A percentile compares a stretch with the other conserved stretches of the same genome.
Conservation (phyloP, 2,888 invertebrate species). For the Melangyna quadrimaculata region DNA sequence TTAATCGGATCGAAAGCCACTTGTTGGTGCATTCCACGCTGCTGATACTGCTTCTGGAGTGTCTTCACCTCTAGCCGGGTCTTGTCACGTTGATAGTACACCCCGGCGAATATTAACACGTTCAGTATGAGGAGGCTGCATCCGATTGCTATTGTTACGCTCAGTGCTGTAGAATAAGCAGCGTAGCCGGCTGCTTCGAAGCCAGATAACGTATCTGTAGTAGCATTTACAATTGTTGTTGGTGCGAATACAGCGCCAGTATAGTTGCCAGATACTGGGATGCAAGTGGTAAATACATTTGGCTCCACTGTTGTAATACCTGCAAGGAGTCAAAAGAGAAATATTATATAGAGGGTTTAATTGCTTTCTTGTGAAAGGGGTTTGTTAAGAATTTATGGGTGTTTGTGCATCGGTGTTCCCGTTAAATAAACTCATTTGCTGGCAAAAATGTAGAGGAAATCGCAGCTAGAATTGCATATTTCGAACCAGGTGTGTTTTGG, state of each 20-base stretch:
- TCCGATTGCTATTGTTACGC: constrained; percentile 96
- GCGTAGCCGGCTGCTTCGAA: constrained; percentile 93
- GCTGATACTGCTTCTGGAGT: constrained; percentile 87
- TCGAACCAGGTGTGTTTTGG: neutral
- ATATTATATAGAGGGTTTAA: constrained; percentile 27
- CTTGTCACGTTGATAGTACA: constrained; percentile 95
- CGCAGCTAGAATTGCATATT: neutral
- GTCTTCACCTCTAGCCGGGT: constrained; percentile 90
- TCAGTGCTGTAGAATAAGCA: constrained; percentile 94
- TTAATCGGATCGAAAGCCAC: constrained; percentile 86
- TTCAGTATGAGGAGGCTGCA: constrained; percentile 95
- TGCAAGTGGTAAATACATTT: constrained; percentile 82
- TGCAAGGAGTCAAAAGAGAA: constrained; percentile 69
- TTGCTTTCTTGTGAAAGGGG: constrained; percentile 15
- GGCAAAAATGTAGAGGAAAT: neutral
- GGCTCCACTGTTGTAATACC: constrained; percentile 81
- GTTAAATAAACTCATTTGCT: neutral
- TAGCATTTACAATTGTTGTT: constrained; percentile 84
- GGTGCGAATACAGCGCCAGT: constrained; percentile 81
- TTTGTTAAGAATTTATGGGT: neutral
- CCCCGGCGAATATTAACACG: constrained; percentile 95
- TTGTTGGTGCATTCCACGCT: constrained; percentile 84
- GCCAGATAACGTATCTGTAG: constrained; percentile 89
- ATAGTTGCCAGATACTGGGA: constrained; percentile 82
- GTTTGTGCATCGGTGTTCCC: neutral